Conservation (phyloP, 2,888 invertebrate genomes). For the Lissocephala sabroskyi region DNA sequence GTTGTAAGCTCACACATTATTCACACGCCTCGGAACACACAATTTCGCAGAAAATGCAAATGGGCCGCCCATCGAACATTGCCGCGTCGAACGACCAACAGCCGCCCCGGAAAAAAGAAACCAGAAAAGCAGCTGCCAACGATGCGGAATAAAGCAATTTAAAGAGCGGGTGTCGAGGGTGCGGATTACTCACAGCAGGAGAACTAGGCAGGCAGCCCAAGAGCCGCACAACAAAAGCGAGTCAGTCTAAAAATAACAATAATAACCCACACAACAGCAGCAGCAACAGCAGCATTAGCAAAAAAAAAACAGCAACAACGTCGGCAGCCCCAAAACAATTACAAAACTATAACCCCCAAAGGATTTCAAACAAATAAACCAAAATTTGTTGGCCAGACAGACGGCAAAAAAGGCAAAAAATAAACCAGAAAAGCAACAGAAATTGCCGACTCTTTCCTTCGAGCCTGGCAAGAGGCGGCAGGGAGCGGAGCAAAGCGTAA, state of each 20-base stretch:
- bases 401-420: not conserved
- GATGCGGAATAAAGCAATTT: slow-evolving; percentile 37
- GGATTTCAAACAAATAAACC: slow-evolving; percentile 50
- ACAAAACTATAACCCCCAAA: slow-evolving; percentile 63
- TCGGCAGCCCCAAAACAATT: slow-evolving; percentile 43
- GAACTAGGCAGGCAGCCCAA: not conserved
- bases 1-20: slow-evolving; percentile 60
- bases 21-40: slow-evolving; percentile 56
- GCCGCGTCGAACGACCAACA: slow-evolving; percentile 4
- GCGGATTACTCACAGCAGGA: not conserved
- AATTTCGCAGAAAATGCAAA: slow-evolving; percentile 58
- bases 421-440: slow-evolving; percentile 2
- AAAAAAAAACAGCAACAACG: slow-evolving; percentile 5
- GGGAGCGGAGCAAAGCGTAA: not conserved
- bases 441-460: too few species aligned
- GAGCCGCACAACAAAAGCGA: slow-evolving; percentile 20
- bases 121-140: slow-evolving; percentile 4
- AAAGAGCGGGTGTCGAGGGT: slow-evolving; percentile 13
- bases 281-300: slow-evolving; percentile 13
- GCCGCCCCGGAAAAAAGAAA: not conserved
- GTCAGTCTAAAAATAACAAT: slow-evolving; percentile 48
- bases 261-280: slow-evolving; percentile 13
- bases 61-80: slow-evolving; percentile 30
- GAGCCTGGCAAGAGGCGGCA: not conserved
- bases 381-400: slow-evolving; percentile 30